Evolutionary conservation across 2,113 vertebrate species (phyloP).

Genomic region (Tragelaphus buxtoni): DNA sequence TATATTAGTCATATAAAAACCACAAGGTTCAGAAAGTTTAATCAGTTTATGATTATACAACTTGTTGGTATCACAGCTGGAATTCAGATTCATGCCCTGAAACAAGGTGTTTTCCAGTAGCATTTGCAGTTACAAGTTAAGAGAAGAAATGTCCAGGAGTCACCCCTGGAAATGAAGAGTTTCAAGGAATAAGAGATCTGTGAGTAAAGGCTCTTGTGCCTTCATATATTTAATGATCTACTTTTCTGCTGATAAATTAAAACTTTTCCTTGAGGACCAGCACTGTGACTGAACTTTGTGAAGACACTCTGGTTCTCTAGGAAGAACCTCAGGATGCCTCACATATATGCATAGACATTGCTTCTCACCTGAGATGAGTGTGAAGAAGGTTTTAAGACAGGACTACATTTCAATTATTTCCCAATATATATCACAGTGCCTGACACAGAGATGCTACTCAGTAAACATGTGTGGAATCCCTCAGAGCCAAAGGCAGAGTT

Average conservation of each 20-base stretch:
- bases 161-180: background rate
- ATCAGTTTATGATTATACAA: background rate
- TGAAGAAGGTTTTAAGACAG: background rate
- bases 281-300: background rate
- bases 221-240: background rate
- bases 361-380: background rate
- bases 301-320: background rate
- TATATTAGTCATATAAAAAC: background rate
- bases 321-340: background rate
- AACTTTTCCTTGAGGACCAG: background rate
- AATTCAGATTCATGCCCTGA: background rate
- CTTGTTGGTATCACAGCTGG: background rate
- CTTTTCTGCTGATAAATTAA: background rate
- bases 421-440: background rate
- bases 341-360: fast-evolving
- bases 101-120: background rate
- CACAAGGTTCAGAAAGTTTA: background rate
- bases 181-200: background rate
- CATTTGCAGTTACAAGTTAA: background rate
- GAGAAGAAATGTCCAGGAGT: background rate
- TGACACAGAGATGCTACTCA: background rate
- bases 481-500: background rate
- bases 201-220: background rate
- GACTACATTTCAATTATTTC: background rate
- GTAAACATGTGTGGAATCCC: background rate